These are phyloP conservation scores for Nipponacmea schrenckii DNA, from an alignment of 2,888 invertebrate species.

Conservation along the genomic window DNA sequence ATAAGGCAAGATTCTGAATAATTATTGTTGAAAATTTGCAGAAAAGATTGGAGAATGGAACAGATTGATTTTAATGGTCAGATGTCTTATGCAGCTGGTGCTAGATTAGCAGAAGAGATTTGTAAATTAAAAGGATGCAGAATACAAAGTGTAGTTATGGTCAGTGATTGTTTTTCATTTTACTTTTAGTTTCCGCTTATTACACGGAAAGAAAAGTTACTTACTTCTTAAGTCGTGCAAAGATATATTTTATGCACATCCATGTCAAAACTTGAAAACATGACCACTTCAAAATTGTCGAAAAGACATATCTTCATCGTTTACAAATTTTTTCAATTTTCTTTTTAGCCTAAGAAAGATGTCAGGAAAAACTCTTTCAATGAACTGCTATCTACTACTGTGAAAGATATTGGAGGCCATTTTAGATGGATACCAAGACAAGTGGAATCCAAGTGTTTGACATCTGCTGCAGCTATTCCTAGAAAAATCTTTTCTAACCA, in stretches of 20 bases:
- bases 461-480: neutral
- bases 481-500: neutral
- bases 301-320: no score
- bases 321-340: neutral
- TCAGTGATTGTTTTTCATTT: no score
- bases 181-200: no score
- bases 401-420: neutral
- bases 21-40: slow-evolving; percentile 6
- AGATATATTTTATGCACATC: no score
- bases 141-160: neutral
- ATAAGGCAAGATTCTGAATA: no score
- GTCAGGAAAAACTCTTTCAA: neutral
- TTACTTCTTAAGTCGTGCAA: no score
- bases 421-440: neutral
- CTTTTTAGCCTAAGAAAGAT: neutral
- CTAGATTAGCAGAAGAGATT: neutral
- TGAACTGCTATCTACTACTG: neutral
- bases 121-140: neutral
- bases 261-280: no score
- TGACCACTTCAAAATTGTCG: no score
- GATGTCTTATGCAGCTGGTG: slow-evolving; percentile 24
- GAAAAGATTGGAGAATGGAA: slow-evolving; percentile 28
- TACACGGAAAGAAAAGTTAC: no score
- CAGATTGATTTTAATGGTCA: slow-evolving; percentile 30
- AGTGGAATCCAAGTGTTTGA: neutral